phyloP scores from a whole-genome alignment of 1,140 invertebrate species.

The Eurosta solidaginis region DNA sequence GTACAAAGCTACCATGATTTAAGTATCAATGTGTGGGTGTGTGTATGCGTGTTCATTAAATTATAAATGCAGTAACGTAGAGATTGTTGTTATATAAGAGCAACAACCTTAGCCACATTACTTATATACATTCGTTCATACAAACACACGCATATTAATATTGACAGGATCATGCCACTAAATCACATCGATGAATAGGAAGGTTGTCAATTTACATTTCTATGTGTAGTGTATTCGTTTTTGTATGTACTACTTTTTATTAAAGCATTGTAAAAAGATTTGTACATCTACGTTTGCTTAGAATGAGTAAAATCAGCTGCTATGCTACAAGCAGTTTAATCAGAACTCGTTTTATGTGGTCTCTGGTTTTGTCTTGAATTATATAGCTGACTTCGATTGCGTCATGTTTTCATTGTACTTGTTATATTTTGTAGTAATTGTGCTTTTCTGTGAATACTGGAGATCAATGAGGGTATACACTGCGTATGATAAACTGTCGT shows the following conservation, averaged over 20 bases:
- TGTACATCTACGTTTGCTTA: background rate
- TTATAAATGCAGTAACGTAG: conserved; percentile 16
- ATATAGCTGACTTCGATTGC: background rate
- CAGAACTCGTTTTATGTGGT: conserved; percentile 3
- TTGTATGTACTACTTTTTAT: too few species aligned
- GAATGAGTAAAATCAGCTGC: conserved; percentile 3
- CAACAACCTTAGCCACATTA: background rate
- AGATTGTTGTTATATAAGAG: conserved; percentile 4
- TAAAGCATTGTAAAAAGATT: background rate
- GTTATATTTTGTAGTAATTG: background rate
- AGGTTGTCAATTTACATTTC: background rate
- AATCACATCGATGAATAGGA: background rate
- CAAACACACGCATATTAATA: background rate
- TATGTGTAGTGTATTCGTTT: too few species aligned
- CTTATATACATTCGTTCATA: background rate
- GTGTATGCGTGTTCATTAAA: background rate
- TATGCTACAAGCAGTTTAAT: background rate
- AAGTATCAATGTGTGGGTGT: background rate
- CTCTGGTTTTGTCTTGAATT: background rate
- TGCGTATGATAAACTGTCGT: too few species aligned
- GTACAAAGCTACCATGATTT: background rate
- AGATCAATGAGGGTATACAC: too few species aligned
- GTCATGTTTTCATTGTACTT: background rate
- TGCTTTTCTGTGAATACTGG: background rate
- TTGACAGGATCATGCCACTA: background rate